Conservation (phyloP, 2,797 vertebrate genomes). For the Anguilla obscura region DNA sequence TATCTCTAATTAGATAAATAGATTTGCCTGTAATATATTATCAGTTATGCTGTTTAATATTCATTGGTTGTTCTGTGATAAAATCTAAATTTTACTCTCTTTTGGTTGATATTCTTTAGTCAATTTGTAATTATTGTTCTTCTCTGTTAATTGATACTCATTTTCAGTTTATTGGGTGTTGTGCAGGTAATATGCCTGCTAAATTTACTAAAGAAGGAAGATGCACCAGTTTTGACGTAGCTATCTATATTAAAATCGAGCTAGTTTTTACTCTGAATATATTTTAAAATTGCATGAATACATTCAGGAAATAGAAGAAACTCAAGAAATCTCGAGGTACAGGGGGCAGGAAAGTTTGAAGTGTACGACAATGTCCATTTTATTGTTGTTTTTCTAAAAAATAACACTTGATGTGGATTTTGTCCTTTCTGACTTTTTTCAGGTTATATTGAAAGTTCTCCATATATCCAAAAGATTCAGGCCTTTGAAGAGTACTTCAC, state of each 20-base stretch:
- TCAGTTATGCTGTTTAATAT: neutral
- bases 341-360: neutral
- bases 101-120: neutral
- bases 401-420: neutral
- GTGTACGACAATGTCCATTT: neutral
- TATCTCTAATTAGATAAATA: neutral
- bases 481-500: slow-evolving; percentile 91
- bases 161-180: neutral
- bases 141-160: neutral
- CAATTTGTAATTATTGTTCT: neutral
- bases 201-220: neutral
- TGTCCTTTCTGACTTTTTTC: slow-evolving; percentile 32
- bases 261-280: neutral
- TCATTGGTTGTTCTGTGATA: neutral
- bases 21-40: neutral
- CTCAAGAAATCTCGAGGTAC: neutral
- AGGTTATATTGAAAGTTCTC: slow-evolving; percentile 84
- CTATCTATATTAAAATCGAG: neutral
- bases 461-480: slow-evolving; percentile 85
- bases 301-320: slow-evolving; percentile 2
- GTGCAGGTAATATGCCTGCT: neutral
- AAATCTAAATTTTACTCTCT: neutral
- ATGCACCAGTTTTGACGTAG: neutral
- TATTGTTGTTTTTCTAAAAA: neutral
- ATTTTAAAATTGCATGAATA: neutral